Evolutionary conservation across 2,888 invertebrate species (phyloP), one percentile per base, ranked within the genome.

Genomic region (Chromoteleia sp.): DNA sequence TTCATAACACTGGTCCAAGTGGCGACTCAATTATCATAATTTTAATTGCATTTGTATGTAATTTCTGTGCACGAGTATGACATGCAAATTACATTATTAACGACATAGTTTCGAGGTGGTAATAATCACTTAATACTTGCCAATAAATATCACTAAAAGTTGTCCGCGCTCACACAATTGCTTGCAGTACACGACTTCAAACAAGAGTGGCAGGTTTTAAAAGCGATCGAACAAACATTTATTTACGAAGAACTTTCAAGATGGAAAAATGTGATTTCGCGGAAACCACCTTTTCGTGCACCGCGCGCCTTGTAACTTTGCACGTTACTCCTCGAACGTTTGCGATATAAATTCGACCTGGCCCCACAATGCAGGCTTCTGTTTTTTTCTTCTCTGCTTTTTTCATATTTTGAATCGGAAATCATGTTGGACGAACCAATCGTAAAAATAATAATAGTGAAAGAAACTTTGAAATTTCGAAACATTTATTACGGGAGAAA

Each of bases 241-340:
- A 74, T 82, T 74, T 71, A 41, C 59, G 61, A 82, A 63, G 56
- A 75, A 74, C 58, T 74, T 81, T 77, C 58, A 70, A 82, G 82
- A 82, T 82, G 71, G 56, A 74, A 78, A 78, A 68, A 82, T 77
- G 78, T 75, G 82, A 82, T 82, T 82, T 82, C 81, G 74, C 65
- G 43, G 81, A 82, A 82, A 74, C 63, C 76, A 65, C 61, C 81
- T 78, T 78, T 78, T 58, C 77, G 77, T 82, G 81, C 70, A 54
- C 68, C 30, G 68, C 45, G 45, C 71, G 68, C 41, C 68, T 81
- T 70, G 76, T 74, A 82, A 82, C 74, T 77, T 77, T 76, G 67
- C 76, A 81, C 76, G 77, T 81, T 73, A 77, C 63, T 61, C 48
- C 29, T 76, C 59, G 70, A 76, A 68, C 54, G 52, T 54, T 68